Evolutionary conservation across 2,888 invertebrate species (phyloP).

Genomic region (Bruchidius siliquastri): DNA sequence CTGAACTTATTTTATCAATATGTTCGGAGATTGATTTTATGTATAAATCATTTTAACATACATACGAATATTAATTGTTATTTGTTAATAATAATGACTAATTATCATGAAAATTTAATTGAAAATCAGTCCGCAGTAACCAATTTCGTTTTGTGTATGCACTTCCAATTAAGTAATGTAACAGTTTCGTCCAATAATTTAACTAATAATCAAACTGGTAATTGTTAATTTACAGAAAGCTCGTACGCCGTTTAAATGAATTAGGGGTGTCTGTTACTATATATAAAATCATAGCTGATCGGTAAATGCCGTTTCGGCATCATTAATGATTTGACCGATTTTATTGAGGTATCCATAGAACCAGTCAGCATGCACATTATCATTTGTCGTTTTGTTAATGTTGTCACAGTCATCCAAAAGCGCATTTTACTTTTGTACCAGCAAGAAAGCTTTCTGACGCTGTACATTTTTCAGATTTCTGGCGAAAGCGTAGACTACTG

Average conservation of each 20-base stretch:
- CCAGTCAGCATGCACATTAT: neutral
- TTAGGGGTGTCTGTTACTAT: neutral
- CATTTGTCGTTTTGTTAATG: too few relatives aligned
- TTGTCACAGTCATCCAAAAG: too few relatives aligned
- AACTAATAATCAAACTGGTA: slow-evolving; percentile 1
- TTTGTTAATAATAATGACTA: neutral
- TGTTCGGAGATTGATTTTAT: neutral
- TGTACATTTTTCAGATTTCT: too few relatives aligned
- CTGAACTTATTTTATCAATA: neutral
- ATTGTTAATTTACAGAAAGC: slow-evolving; percentile 1
- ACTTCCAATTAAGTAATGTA: slow-evolving; percentile 6
- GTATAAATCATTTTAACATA: neutral
- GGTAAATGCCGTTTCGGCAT: neutral
- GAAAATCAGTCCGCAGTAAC: slow-evolving; percentile 3
- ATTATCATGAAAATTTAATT: slow-evolving; percentile 5
- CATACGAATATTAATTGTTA: neutral
- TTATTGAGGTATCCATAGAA: neutral
- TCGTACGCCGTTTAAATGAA: neutral
- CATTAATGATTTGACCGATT: neutral
- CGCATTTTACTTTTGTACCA: too few relatives aligned
- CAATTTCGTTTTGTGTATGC: slow-evolving; percentile 2
- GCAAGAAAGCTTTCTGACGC: too few relatives aligned
- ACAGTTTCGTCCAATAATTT: slow-evolving; percentile 2
- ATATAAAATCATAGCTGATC: neutral
- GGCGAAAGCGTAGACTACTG: too few relatives aligned